These are phyloP conservation scores for Pecten maximus DNA, from an alignment of 2,888 invertebrate genomes.

Conservation along the genomic window DNA sequence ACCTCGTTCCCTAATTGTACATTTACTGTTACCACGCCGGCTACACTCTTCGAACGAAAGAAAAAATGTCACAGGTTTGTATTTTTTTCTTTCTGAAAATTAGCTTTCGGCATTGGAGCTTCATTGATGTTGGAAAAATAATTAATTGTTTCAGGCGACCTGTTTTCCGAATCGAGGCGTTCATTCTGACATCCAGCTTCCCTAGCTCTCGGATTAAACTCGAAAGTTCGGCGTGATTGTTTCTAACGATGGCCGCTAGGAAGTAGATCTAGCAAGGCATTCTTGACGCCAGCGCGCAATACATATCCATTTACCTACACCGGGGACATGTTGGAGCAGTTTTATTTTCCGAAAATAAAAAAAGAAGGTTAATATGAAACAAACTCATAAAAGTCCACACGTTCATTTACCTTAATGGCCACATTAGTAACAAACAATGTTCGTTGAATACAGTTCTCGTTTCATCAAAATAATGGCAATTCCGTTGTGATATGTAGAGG, in stretches of 20 bases:
- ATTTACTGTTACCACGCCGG: background rate
- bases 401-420: too few species aligned
- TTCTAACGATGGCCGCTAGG: background rate
- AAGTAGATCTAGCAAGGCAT: too few species aligned
- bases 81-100: background rate
- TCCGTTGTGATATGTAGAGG: too few species aligned
- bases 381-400: too few species aligned
- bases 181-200: background rate
- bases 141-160: background rate
- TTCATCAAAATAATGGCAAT: too few species aligned
- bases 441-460: too few species aligned
- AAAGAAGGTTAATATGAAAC: too few species aligned
- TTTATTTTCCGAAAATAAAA: too few species aligned
- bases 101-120: background rate
- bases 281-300: background rate
- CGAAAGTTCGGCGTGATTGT: background rate
- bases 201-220: background rate
- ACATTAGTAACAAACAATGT: too few species aligned
- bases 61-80: background rate
- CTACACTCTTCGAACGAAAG: background rate
- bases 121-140: background rate
- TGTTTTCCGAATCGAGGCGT: background rate
- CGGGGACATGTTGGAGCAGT: background rate
- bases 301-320: background rate
- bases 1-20: background rate